Percentiles rank a stretch among this genome's conserved stretches.
Evolutionary conservation across 2,888 invertebrate genomes (phyloP).

Genomic region (Nephrocerus scutellatus): DNA sequence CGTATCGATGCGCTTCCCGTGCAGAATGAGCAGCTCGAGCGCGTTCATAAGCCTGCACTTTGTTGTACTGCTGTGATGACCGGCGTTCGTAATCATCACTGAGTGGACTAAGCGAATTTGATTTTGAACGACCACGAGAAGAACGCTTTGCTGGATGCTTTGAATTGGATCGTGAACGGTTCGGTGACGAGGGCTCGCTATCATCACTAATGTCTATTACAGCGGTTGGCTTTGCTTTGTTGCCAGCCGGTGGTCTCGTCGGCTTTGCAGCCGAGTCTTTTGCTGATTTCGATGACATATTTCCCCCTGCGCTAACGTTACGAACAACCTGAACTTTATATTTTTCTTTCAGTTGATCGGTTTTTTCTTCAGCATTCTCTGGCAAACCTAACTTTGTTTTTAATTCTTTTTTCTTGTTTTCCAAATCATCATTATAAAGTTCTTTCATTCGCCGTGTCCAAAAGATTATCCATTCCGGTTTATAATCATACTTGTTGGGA

Average conservation of each 20-base stretch:
- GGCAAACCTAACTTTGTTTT: constrained; percentile 55
- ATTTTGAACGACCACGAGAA: constrained; percentile 15
- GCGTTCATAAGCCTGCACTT: constrained; percentile 7
- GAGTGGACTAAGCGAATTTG: constrained; percentile 17
- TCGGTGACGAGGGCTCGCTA: not conserved
- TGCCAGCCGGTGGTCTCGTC: not conserved
- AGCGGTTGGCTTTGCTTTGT: not conserved
- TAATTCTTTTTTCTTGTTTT: constrained; percentile 60
- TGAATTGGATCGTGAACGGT: not conserved
- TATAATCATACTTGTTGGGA: constrained; percentile 73
- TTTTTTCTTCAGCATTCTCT: constrained; percentile 47
- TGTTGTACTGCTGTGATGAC: constrained; percentile 6
- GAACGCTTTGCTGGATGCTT: constrained; percentile 1
- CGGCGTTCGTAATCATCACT: constrained; percentile 20
- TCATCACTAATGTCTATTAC: no score
- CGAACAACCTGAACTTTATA: constrained; percentile 35
- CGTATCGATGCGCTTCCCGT: constrained; percentile 10
- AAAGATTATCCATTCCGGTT: constrained; percentile 80
- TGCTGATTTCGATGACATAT: not conserved
- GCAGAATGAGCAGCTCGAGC: not conserved
- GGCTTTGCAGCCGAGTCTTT: not conserved
- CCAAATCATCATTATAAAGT: constrained; percentile 63
- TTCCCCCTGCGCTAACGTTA: constrained; percentile 13
- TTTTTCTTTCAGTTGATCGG: constrained; percentile 41
- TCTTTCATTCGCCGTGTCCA: constrained; percentile 80